These are phyloP conservation scores for Regulus satrapa DNA, from an alignment of 2,113 vertebrate genomes.

Conservation along the genomic window DNA sequence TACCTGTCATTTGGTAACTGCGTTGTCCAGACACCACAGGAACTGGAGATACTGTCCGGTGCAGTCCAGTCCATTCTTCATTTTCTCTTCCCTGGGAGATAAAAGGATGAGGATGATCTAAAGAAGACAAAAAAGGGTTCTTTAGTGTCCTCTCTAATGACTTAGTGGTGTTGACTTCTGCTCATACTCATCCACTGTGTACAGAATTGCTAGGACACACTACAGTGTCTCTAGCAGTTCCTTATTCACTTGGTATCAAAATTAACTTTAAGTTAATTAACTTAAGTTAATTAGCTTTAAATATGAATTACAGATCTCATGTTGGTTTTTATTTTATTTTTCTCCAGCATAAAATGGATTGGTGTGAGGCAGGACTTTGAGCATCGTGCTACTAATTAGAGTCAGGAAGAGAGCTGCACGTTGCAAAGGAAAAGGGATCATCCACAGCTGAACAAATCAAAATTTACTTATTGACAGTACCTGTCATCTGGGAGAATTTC, in stretches of 20 bases:
- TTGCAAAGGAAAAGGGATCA: background rate
- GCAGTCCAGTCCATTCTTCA: background rate
- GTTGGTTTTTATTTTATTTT: background rate
- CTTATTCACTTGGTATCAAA: background rate
- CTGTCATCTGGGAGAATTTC: background rate
- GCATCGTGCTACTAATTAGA: background rate
- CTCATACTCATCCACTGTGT: fast-evolving
- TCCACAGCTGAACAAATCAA: background rate
- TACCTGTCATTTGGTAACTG: background rate
- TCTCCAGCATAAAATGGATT: background rate
- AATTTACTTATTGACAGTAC: background rate
- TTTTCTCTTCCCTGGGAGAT: background rate
- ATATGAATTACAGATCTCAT: background rate
- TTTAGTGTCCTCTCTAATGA: background rate
- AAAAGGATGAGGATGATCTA: background rate
- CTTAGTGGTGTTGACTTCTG: background rate
- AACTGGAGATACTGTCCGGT: background rate
- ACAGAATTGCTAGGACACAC: background rate
- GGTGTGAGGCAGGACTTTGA: background rate
- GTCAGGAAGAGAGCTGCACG: background rate
- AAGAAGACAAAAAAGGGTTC: background rate
- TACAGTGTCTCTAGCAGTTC: background rate
- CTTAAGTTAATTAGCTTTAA: too few species aligned
- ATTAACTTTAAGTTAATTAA: background rate
- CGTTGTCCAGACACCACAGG: background rate